A percentile compares a stretch with the other conserved stretches of the same genome.
These are phyloP conservation scores for Callospermophilus lateralis DNA, from an alignment of 2,113 vertebrate species.

Conservation along the genomic window DNA sequence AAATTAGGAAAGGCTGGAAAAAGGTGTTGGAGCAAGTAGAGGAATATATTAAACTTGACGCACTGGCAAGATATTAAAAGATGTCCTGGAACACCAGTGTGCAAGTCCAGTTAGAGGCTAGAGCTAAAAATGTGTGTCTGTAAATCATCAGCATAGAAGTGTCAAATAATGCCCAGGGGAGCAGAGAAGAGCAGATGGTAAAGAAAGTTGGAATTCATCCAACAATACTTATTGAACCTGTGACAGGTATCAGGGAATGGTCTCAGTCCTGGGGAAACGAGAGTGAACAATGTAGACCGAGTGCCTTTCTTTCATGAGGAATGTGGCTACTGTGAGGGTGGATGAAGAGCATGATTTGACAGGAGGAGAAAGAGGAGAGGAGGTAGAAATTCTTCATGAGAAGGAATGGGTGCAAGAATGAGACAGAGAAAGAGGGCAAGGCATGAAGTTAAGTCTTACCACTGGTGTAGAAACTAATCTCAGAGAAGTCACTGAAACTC, in stretches of 20 bases:
- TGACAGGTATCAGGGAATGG: not conserved
- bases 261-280: not conserved
- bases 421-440: not conserved
- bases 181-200: not conserved
- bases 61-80: not conserved
- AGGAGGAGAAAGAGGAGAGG: not conserved
- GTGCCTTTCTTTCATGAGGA: not conserved
- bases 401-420: not conserved
- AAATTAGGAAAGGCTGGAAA: not conserved
- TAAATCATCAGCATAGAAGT: conserved; percentile 14
- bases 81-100: not conserved
- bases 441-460: not conserved
- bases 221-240: conserved; percentile 50
- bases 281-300: not conserved
- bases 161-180: not conserved
- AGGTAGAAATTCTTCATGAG: not conserved
- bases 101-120: not conserved
- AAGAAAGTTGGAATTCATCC: conserved; percentile 51
- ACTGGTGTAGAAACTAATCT: not conserved
- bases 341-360: not conserved
- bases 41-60: not conserved
- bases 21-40: not conserved
- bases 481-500: not conserved
- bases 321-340: not conserved
- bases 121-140: not conserved